These are phyloP conservation scores for Oscheius sp. DNA, from an alignment of 2,888 invertebrate species.

Conservation along the genomic window DNA sequence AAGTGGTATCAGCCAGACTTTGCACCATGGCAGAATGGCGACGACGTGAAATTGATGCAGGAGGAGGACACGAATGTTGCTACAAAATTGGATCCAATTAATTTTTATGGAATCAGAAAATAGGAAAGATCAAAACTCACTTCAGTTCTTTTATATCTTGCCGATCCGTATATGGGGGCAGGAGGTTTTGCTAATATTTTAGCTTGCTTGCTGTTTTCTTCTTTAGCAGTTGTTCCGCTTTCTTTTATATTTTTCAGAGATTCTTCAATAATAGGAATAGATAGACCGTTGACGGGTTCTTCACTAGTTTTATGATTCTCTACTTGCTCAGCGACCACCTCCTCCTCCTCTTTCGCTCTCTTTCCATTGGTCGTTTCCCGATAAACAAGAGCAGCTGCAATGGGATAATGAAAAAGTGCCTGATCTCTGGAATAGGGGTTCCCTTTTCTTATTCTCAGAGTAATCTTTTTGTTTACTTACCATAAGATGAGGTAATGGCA, in stretches of 20 bases:
- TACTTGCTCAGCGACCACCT: constrained; percentile 11
- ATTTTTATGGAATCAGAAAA: neutral
- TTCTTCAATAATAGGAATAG: neutral
- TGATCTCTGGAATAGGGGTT: constrained; percentile 13
- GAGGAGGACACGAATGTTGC: constrained; percentile 22
- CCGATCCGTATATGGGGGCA: constrained; percentile 11
- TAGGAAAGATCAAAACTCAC: neutral
- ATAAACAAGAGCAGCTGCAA: constrained; percentile 32
- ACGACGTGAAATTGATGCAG: constrained; percentile 14
- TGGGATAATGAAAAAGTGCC: constrained; percentile 2
- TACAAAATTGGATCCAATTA: neutral
- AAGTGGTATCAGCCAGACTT: constrained; percentile 28
- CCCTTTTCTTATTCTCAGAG: neutral
- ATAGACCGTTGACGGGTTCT: neutral
- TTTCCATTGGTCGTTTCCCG: constrained; percentile 6
- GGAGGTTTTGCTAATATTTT: constrained; percentile 2
- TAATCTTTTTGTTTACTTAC: neutral
- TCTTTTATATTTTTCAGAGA: too few relatives aligned
- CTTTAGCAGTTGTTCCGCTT: neutral
- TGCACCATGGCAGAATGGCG: constrained; percentile 29
- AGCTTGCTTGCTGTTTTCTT: neutral
- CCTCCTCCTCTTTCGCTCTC: neutral
- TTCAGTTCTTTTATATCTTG: neutral
- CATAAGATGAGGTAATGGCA: constrained; percentile 16
- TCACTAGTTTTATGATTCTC: neutral